A percentile compares a stretch with the other conserved stretches of the same genome.
phyloP scores from a whole-genome alignment of 2,888 invertebrate species.

The Ptycholaimellus sp. region DNA sequence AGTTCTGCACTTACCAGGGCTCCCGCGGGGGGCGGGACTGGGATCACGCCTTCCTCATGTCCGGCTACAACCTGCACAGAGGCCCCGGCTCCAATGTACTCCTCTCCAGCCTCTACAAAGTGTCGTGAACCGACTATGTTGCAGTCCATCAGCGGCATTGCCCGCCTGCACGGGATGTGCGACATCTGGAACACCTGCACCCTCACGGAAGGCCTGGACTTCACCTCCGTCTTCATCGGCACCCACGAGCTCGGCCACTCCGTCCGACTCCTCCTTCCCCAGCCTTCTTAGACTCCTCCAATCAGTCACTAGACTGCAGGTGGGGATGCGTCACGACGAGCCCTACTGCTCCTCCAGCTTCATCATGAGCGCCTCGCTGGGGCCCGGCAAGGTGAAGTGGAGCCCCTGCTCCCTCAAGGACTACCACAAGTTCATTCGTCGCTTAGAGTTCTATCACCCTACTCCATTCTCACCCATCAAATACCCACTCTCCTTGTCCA shows the following conservation, averaged over 20 bases:
- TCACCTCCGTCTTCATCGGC: conserved; percentile 24
- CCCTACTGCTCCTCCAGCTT: conserved; percentile 20
- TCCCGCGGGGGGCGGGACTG: conserved; percentile 19
- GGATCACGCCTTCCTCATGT: conserved; percentile 24
- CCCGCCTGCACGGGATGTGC: conserved; percentile 23
- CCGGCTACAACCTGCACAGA: conserved; percentile 23
- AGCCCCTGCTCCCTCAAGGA: conserved; percentile 22
- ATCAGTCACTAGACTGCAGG: conserved; percentile 9
- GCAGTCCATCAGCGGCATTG: conserved; percentile 15
- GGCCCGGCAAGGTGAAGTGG: conserved; percentile 25
- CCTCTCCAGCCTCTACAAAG: background rate
- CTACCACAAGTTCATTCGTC: conserved; percentile 21
- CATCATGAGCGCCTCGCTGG: conserved; percentile 23
- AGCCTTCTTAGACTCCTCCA: conserved; percentile 22
- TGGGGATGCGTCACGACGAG: conserved; percentile 26
- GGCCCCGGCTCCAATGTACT: conserved; percentile 15
- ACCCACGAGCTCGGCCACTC: conserved; percentile 25
- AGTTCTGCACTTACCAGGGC: conserved; percentile 23
- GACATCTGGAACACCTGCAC: conserved; percentile 23
- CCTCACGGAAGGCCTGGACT: conserved; percentile 21
- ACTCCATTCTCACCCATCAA: too few species aligned
- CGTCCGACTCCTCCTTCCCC: conserved; percentile 24
- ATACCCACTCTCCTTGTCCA: too few species aligned
- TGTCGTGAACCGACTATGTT: background rate
- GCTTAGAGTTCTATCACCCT: conserved; percentile 13